Base-by-base conservation (phyloP, 2,797 vertebrate species). In the Otus scops region DNA sequence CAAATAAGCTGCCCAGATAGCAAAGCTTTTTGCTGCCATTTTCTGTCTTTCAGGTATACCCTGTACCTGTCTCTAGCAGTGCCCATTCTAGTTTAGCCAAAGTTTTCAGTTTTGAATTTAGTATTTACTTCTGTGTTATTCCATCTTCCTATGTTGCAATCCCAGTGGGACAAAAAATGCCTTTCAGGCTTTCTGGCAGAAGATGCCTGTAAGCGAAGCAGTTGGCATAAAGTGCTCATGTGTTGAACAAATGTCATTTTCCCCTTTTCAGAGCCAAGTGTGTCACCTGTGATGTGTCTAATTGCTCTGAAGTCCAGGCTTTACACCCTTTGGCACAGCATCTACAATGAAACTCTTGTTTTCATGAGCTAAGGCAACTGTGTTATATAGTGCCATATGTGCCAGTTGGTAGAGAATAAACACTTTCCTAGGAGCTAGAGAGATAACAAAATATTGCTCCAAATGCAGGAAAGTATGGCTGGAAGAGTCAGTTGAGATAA, bases 261-360 rank as follows among this genome's bases (percentile, higher is more conserved):
- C 13, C 24, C 23, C 7, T 74, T 85, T 76, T 85, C 57, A 85
- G 51, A 92, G 89, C 78, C 78, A 89, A 93, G 13, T 60, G 48
- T 82, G 74, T 93, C 86, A 94, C 89, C 87, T 94, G 68, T 84
- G 78, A 68, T 60, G 21, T 77, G 30, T 48, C 41, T 91, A 69
- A 80, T 80, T 87, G 41, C 71, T 77, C 57, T 88, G 60, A 75
- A 93, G 63, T 41, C 39, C 60, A 57, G 65, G 57, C 26, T 96
- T 93, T 85, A 50, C 26, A 85, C 11, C 18, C 26, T 93, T 85
- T 96, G 91, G 50, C 57, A 85, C 24, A 73, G 8, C 21, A 74
- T 38, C 30, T 74, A 50, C 56, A 75, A 43, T 50, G 27, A 80
- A 91, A 61, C 32, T 61, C 57, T 26, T n/a, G 23, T 89, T 96